These are phyloP conservation scores for Dendrophyllia cribrosa DNA, from an alignment of 64 coral and sea anemone species.

Conservation along the genomic window DNA sequence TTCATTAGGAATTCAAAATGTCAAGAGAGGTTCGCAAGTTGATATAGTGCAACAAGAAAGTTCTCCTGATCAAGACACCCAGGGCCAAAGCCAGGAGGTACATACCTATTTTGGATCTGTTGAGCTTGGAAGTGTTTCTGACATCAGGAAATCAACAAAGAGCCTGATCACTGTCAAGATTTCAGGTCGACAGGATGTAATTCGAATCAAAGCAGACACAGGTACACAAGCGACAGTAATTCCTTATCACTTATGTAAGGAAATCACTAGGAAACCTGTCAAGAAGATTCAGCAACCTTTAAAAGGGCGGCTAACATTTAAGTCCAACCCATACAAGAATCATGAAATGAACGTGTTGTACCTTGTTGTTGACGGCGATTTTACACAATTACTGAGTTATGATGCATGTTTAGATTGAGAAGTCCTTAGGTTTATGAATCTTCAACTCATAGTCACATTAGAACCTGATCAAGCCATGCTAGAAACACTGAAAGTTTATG, in stretches of 20 bases:
- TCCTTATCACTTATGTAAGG: constrained; percentile 23
- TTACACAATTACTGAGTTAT: constrained; percentile 68
- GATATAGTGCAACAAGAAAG: not conserved
- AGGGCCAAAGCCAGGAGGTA: not conserved
- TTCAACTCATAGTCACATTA: constrained; percentile 12
- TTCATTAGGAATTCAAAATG: constrained; percentile 8
- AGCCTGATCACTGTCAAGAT: not conserved
- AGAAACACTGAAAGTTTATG: not conserved
- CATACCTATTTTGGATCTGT: not conserved
- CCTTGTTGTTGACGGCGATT: constrained; percentile 64
- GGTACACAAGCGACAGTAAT: constrained; percentile 63
- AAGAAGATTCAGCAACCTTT: constrained; percentile 25
- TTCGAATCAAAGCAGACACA: constrained; percentile 66
- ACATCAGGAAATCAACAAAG: not conserved
- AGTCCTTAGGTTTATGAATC: constrained; percentile 48
- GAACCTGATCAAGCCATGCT: not conserved
- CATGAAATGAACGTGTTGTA: constrained; percentile 43
- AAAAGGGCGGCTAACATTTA: constrained; percentile 25
- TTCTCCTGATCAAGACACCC: no score
- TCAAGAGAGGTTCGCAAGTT: not conserved
- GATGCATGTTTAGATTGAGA: constrained; percentile 56
- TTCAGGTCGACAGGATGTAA: not conserved
- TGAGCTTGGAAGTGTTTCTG: not conserved
- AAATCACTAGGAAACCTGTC: constrained; percentile 29
- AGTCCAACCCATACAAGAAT: constrained; percentile 25